Evolutionary conservation across 2,888 invertebrate species (phyloP).

Genomic region (Invenusta paracnida): DNA sequence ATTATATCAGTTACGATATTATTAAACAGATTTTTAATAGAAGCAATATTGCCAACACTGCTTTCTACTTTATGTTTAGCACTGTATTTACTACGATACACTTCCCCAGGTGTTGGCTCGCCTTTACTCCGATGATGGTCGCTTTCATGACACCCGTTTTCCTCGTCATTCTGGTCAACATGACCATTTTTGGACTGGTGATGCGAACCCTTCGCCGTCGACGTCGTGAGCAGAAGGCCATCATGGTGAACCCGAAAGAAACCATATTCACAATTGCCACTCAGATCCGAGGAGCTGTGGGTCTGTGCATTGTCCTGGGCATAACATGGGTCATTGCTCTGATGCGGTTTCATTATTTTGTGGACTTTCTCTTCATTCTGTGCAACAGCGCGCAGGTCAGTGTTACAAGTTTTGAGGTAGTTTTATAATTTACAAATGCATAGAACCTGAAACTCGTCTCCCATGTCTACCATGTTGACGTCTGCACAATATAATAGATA

Average conservation of each 20-base stretch:
- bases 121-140: background rate
- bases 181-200: background rate
- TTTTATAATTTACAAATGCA: no score
- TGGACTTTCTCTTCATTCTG: background rate
- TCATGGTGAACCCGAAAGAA: background rate
- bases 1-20: no score
- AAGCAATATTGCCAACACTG: no score
- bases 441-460: no score
- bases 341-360: background rate
- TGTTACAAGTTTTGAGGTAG: background rate
- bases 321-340: background rate
- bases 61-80: no score
- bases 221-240: background rate
- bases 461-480: no score
- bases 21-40: no score
- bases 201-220: background rate
- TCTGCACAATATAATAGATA: no score
- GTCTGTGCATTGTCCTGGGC: background rate
- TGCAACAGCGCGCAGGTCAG: background rate
- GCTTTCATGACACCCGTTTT: background rate
- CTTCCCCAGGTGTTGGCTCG: background rate
- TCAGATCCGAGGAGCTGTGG: background rate
- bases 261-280: conserved; percentile 1
- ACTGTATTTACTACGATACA: no score
- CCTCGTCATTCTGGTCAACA: background rate